phyloP scores from a whole-genome alignment of 2,797 vertebrate species.

The Erithacus rubecula region DNA sequence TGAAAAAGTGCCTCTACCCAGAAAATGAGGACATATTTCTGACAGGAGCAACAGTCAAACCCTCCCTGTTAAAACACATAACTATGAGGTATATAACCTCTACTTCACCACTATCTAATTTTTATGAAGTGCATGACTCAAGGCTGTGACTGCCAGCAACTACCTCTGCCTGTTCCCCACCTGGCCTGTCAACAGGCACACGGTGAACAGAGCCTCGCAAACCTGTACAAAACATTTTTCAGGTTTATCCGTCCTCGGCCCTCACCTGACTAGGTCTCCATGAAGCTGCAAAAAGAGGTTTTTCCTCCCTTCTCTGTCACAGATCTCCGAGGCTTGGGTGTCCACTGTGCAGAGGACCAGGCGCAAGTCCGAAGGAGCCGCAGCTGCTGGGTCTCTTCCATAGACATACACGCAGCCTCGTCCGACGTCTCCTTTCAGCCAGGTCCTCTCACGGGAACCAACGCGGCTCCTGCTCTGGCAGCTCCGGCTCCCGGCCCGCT shows the following conservation, averaged over 20 bases:
- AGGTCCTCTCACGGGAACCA: constrained; percentile 91
- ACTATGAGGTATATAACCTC: background rate
- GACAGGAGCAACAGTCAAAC: background rate
- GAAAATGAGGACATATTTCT: background rate
- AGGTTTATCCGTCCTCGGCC: background rate
- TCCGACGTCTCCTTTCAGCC: constrained; percentile 87
- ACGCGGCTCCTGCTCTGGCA: constrained; percentile 86
- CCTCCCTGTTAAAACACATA: background rate
- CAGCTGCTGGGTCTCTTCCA: constrained; percentile 51
- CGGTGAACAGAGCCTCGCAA: rapidly evolving
- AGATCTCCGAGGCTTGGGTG: constrained; percentile 88
- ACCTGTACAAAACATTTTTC: background rate
- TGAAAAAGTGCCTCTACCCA: background rate
- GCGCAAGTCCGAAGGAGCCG: constrained; percentile 79
- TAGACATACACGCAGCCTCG: constrained; percentile 91
- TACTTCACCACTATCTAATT: background rate
- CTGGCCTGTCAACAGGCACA: too few species aligned
- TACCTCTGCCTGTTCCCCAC: background rate
- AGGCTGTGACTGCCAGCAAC: background rate
- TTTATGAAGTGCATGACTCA: background rate
- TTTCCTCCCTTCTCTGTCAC: constrained; percentile 81
- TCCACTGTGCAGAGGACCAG: constrained; percentile 91
- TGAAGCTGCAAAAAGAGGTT: constrained; percentile 91
- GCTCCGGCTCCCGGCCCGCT: constrained; percentile 86
- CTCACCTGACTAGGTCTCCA: constrained; percentile 92